Percentiles rank a stretch among this genome's conserved stretches.
Evolutionary conservation across 1,140 invertebrate genomes (phyloP).

Genomic region (Pseudomyrmex gracilis): DNA sequence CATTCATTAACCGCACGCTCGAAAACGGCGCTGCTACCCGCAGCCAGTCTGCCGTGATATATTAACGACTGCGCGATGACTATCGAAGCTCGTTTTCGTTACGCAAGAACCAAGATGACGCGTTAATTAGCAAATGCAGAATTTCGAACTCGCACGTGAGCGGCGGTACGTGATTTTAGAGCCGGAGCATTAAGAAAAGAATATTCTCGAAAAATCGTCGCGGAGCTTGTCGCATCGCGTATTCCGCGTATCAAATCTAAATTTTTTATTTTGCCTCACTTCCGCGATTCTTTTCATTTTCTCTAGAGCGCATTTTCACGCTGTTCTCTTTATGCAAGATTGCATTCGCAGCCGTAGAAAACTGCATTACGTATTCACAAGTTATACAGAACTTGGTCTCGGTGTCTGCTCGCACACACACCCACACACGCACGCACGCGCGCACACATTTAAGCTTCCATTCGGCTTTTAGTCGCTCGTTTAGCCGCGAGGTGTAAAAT

Average conservation of each 20-base stretch:
- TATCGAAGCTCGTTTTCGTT: conserved; percentile 26
- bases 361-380: conserved; percentile 37
- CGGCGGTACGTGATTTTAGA: no score
- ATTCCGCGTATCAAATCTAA: neutral
- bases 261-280: neutral
- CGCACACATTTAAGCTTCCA: neutral
- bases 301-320: neutral
- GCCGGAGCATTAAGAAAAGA: no score
- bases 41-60: neutral
- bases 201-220: neutral
- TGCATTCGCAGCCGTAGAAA: conserved; percentile 10
- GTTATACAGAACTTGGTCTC: conserved; percentile 4
- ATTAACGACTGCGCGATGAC: conserved; percentile 6
- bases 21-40: conserved; percentile 31
- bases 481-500: conserved; percentile 15
- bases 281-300: conserved; percentile 12
- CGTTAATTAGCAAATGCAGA: conserved; percentile 27
- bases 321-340: conserved; percentile 4
- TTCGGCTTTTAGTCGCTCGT: conserved; percentile 21
- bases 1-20: conserved; percentile 29
- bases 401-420: neutral
- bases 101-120: neutral
- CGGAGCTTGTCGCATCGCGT: neutral
- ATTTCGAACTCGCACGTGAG: neutral
- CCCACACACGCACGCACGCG: no score